Evolutionary conservation across 1,140 invertebrate species (phyloP), one percentile per base, ranked within the genome.

Genomic region (Sitodiplosis mosellana): DNA sequence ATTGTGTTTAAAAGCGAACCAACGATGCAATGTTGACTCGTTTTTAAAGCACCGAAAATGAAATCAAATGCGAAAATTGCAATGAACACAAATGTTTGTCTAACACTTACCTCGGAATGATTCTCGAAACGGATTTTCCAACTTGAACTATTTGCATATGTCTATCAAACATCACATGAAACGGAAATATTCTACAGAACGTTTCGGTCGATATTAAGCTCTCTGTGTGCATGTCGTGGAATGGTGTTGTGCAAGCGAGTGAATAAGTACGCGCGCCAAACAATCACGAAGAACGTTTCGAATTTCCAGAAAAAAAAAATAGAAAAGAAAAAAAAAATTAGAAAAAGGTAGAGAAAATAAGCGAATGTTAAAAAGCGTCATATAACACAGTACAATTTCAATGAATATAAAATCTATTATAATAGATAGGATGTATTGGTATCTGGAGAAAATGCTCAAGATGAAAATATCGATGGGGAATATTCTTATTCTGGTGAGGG

Each of bases 151-250:
- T 83, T 54, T 73, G 76, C 64, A 94, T 72, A 49, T 87, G 73
- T 14, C 83, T 74, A 59, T 94, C 81, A 60, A 95, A 96, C 76
- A 94, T 81, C 51, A 96, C 67, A 63, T 96, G 90, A 63, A 96
- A 96, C 12, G 92, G 92, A 66, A 95, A 95, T 2, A 92, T 81
- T 46, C 82, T 76, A 63, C 88, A 93, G 68, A 96, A 96, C 12
- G 89, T 93, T 10, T 80, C 75, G 14, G 89, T 87, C 59, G 84
- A 88, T 43, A 93, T 84, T 67, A 83, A 88, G 68, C 83, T 70
- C 53, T 87, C 87, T 87, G 65, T 10, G 27, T 27, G 10, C 27
- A 10, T n/a, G n/a, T n/a, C n/a, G n/a, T n/a, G n/a, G n/a, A n/a
- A n/a, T n/a, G n/a, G n/a, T n/a, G n/a, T n/a, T n/a, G n/a, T n/a